Evolutionary conservation across 2,113 vertebrate species (phyloP).

Genomic region (Phaetusa simplex): DNA sequence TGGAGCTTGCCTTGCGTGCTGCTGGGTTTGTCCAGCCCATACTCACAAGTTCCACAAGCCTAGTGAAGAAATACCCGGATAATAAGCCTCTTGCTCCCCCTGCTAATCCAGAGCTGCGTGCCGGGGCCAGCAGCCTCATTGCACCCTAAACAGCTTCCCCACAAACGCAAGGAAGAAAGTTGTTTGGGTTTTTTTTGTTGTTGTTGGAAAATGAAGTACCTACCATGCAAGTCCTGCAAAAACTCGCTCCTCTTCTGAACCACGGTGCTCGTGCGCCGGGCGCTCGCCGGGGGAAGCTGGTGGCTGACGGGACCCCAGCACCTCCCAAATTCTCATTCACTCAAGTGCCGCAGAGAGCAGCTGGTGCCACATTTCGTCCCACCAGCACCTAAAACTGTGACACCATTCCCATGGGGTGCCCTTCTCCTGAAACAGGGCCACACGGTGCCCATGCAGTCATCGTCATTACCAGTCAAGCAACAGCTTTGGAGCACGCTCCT

Average conservation of each 20-base stretch:
- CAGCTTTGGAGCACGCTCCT: not conserved
- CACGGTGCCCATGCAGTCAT: not conserved
- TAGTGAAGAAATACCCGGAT: not conserved
- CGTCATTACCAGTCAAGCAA: not conserved
- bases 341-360: not conserved
- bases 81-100: not conserved
- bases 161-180: not conserved
- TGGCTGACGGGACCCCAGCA: not conserved
- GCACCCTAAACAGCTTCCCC: not conserved
- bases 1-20: not conserved
- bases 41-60: not conserved
- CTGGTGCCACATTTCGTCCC: not conserved
- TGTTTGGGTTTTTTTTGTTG: too few species aligned
- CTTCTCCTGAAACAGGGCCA: not conserved
- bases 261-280: accelerated
- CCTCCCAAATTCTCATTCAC: not conserved
- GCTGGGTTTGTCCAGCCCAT: not conserved
- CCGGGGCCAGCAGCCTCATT: not conserved
- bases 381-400: not conserved
- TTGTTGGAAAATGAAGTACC: not conserved
- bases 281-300: too few species aligned
- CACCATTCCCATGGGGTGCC: not conserved
- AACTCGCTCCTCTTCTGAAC: not conserved
- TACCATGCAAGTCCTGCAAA: not conserved
- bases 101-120: not conserved